Evolutionary conservation across 2,113 vertebrate genomes (phyloP), one percentile per base, ranked within the genome.

Genomic region (Himantopus leucocephalus): DNA sequence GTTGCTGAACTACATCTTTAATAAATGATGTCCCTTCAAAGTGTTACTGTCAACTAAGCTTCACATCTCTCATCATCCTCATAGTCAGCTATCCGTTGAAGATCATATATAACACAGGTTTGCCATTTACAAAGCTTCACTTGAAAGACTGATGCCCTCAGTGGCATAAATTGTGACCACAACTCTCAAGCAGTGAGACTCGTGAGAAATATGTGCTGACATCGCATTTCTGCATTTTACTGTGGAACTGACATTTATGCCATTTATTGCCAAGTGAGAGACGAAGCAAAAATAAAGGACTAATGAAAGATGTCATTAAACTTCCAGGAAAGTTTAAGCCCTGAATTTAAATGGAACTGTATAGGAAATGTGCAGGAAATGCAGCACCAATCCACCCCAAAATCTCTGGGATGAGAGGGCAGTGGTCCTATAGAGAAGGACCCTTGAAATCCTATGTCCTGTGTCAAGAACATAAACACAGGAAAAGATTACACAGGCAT

Each of bases 81-180:
- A 84, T 80, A 43, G 88, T 82, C 94, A 91, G 58, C 53, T 96
- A 72, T 52, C 66, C 92, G 70, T 73, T 88, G 74, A 68, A 88
- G 75, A 90, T 74, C 75, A 58, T 84, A 58, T 64, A 50, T 94
- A 94, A 94, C 34, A 66, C 29, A 76, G 59, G 17, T 19, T 84
- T 96, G 72, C 68, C 84, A 88, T 94, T 95, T 97, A 52, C 75
- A 96, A 85, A 79, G 12, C 58, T 88, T 86, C 86, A 14, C 41
- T 41, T 50, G 78, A 68, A 78, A 91, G 92, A 94, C n/a, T 92
- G 81, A 94, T 96, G 78, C 30, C 37, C 60, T 39, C 30, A 30
- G 47, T 45, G 75, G 45, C 70, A 96, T 92, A 90, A 96, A 97
- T 96, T 96, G 53, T 85, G 55, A 47, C 48, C 77, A 75, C 72